phyloP scores from a whole-genome alignment of 2,888 invertebrate genomes.

The Seira musarum region DNA sequence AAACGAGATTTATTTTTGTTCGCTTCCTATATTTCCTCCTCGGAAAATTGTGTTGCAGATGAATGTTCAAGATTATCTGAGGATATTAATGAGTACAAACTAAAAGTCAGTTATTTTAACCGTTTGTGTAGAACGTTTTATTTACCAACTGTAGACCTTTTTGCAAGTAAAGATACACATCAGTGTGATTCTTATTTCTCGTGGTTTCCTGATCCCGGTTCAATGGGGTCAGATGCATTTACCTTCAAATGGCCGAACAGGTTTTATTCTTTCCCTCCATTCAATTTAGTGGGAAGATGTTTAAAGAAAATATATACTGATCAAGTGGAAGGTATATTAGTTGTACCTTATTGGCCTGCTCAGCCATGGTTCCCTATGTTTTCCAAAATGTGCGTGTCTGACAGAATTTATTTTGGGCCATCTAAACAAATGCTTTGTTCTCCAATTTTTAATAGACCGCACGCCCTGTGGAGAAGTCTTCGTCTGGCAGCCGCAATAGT shows the following conservation, averaged over 20 bases:
- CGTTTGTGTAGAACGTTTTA: conserved; percentile 15
- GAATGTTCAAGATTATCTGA: conserved; percentile 10
- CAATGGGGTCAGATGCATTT: conserved; percentile 35
- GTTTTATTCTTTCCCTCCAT: conserved; percentile 44
- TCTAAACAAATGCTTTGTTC: conserved; percentile 10
- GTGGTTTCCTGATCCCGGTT: conserved; percentile 32
- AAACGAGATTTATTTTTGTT: conserved; percentile 7
- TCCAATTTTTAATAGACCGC: conserved; percentile 16
- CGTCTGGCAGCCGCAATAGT: conserved; percentile 9
- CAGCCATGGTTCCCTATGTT: conserved; percentile 47
- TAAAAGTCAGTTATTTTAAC: not conserved
- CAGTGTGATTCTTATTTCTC: conserved; percentile 33
- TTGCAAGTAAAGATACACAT: conserved; percentile 24
- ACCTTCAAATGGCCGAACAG: conserved; percentile 16
- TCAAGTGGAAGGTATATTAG: conserved; percentile 20
- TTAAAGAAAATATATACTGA: conserved; percentile 34
- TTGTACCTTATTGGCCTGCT: conserved; percentile 34
- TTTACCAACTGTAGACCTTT: conserved; percentile 31
- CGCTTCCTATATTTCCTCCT: conserved; percentile 28
- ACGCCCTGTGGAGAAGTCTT: not conserved
- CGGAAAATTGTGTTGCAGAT: conserved; percentile 33
- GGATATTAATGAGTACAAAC: conserved; percentile 31
- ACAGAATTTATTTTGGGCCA: not conserved
- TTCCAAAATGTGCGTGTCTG: not conserved
- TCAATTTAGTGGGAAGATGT: conserved; percentile 12